Evolutionary conservation across 1,140 invertebrate species (phyloP).

Genomic region (Proctacanthus coquilletti): DNA sequence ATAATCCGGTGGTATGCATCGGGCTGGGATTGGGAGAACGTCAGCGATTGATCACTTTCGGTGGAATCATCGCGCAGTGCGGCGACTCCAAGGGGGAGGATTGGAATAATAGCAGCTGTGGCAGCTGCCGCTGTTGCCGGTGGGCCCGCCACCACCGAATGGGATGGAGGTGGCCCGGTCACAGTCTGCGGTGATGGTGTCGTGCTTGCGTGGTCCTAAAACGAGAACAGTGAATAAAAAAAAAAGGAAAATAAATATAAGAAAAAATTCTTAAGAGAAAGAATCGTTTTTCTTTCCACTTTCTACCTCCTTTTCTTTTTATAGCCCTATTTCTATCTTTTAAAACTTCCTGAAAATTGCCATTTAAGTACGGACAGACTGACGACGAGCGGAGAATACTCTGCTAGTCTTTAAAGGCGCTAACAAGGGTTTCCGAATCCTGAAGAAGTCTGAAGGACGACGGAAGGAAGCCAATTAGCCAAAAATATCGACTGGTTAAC

Average conservation of each 20-base stretch:
- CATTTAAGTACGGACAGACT: too few relatives aligned
- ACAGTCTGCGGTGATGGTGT: slow-evolving; percentile 26
- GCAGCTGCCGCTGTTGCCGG: slow-evolving; percentile 30
- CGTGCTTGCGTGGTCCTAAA: slow-evolving; percentile 22
- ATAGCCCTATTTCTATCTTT: too few relatives aligned
- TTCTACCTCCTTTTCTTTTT: too few relatives aligned
- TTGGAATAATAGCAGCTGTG: slow-evolving; percentile 30
- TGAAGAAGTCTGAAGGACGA: too few relatives aligned
- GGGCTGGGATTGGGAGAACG: slow-evolving; percentile 17
- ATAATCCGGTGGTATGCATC: slow-evolving; percentile 30
- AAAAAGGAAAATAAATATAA: neutral
- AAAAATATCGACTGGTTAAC: too few relatives aligned
- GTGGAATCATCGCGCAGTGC: slow-evolving; percentile 31
- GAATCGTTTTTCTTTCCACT: neutral
- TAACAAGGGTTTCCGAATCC: too few relatives aligned
- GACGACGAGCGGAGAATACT: too few relatives aligned
- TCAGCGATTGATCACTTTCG: slow-evolving; percentile 29
- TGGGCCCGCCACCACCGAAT: slow-evolving; percentile 26
- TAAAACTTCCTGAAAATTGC: too few relatives aligned
- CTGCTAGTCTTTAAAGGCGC: too few relatives aligned
- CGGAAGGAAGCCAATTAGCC: too few relatives aligned
- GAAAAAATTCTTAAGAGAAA: neutral
- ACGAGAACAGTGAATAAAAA: too few relatives aligned
- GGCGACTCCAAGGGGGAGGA: slow-evolving; percentile 28
- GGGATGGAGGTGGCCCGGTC: slow-evolving; percentile 16